Evolutionary conservation across 1,140 invertebrate species (phyloP).

Genomic region (Calycopis cecrops): DNA sequence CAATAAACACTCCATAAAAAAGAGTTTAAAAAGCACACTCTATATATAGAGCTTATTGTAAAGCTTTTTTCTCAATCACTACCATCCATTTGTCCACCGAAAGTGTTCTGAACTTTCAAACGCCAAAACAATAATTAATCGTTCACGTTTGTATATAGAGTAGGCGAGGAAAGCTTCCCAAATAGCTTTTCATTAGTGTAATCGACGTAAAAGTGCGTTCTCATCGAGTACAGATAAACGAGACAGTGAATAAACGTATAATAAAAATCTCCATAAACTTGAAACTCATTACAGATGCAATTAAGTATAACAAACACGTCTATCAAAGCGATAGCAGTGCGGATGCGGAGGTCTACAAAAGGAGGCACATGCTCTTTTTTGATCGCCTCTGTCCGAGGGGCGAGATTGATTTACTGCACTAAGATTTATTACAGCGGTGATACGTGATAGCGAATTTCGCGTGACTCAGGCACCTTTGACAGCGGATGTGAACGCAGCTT

Average conservation of each 20-base stretch:
- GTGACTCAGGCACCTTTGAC: conserved; percentile 1
- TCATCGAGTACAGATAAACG: conserved; percentile 18
- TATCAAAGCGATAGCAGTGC: conserved; percentile 39
- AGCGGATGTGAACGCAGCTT: neutral
- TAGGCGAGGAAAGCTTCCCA: neutral
- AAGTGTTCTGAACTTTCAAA: no score
- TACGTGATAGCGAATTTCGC: conserved; percentile 3
- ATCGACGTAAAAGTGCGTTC: conserved; percentile 9
- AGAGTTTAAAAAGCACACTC: no score
- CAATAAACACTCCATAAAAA: no score
- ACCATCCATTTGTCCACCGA: no score
- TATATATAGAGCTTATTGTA: no score
- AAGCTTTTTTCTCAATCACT: no score
- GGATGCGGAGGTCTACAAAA: conserved; percentile 34
- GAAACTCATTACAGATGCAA: conserved; percentile 41
- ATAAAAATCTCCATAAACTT: conserved; percentile 37
- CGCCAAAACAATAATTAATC: no score
- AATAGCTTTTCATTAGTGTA: conserved; percentile 2
- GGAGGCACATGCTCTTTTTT: conserved; percentile 37
- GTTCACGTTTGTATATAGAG: no score
- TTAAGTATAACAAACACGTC: conserved; percentile 48
- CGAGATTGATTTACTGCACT: conserved; percentile 33
- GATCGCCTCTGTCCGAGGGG: conserved; percentile 30
- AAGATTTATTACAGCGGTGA: conserved; percentile 25
- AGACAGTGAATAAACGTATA: conserved; percentile 20